phyloP scores from a whole-genome alignment of 2,888 invertebrate genomes.

The Clusia tigrina region DNA sequence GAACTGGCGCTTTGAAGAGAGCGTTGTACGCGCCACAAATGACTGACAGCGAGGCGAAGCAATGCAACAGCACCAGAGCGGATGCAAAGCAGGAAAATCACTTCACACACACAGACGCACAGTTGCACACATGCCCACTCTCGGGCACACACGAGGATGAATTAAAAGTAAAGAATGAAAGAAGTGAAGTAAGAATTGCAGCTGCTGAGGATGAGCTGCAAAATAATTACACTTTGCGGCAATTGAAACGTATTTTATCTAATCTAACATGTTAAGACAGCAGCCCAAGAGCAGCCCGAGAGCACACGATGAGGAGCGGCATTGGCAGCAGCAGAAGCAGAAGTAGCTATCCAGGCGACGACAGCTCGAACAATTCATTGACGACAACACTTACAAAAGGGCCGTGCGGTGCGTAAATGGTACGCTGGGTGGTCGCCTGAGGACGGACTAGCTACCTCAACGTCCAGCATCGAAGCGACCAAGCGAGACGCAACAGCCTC shows the following conservation, averaged over 20 bases:
- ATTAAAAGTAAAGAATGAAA: background rate
- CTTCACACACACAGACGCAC: background rate
- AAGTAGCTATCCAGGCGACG: conserved; percentile 44
- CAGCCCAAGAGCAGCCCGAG: background rate
- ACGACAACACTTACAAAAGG: conserved; percentile 45
- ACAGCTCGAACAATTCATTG: conserved; percentile 52
- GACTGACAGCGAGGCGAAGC: too few relatives aligned
- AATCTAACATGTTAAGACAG: conserved; percentile 22
- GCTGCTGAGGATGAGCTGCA: conserved; percentile 13
- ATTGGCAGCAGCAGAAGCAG: conserved; percentile 12
- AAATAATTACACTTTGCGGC: conserved; percentile 22
- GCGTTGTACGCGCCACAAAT: too few relatives aligned
- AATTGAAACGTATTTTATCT: conserved; percentile 38
- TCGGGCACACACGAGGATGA: too few relatives aligned
- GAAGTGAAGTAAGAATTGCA: background rate
- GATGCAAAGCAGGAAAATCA: conserved; percentile 8
- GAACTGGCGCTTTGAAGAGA: too few relatives aligned
- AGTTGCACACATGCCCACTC: too few relatives aligned
- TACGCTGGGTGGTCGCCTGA: conserved; percentile 25
- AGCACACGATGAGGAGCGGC: background rate
- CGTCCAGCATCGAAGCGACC: too few relatives aligned
- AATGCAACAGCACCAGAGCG: too few relatives aligned
- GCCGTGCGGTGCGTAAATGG: background rate
- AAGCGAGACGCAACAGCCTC: background rate
- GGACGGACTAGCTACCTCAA: conserved; percentile 16